These are phyloP conservation scores for Cichlasoma orientale DNA, from an alignment of 2,797 vertebrate species.

Conservation along the genomic window DNA sequence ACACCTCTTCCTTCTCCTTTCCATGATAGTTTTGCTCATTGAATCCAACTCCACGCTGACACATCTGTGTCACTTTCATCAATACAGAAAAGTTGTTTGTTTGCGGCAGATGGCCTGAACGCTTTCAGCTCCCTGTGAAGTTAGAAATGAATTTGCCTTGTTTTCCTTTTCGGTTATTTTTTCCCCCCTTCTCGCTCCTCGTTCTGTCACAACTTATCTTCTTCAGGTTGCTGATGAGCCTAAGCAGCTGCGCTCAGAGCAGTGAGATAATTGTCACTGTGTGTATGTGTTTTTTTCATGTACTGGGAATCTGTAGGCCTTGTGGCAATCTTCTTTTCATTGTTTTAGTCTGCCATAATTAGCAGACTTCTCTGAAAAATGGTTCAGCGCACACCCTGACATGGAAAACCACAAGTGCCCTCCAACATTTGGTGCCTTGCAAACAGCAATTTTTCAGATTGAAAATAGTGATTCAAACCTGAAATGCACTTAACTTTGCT, in stretches of 20 bases:
- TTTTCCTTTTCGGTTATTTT: slow-evolving; percentile 15
- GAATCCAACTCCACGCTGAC: background rate
- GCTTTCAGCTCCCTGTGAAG: slow-evolving; percentile 19
- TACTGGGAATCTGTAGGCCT: slow-evolving; percentile 28
- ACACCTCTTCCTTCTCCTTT: background rate
- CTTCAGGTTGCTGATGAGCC: slow-evolving; percentile 46
- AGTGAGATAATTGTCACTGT: slow-evolving; percentile 64
- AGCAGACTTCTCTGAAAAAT: slow-evolving; percentile 24
- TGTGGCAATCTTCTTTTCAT: slow-evolving; percentile 28
- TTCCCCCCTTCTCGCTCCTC: slow-evolving; percentile 1
- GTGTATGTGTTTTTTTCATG: background rate
- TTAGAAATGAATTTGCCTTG: slow-evolving; percentile 26
- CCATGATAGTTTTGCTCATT: background rate
- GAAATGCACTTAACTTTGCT: background rate
- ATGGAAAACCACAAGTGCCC: slow-evolving; percentile 1
- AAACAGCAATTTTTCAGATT: slow-evolving; percentile 7
- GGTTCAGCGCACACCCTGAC: background rate
- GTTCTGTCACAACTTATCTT: slow-evolving; percentile 46
- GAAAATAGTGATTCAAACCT: slow-evolving; percentile 13
- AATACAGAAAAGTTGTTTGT: slow-evolving; percentile 18
- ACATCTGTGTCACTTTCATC: slow-evolving; percentile 29
- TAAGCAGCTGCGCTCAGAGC: slow-evolving; percentile 48
- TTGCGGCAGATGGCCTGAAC: slow-evolving; percentile 38
- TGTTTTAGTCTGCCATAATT: slow-evolving; percentile 48
- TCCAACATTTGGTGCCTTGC: background rate